phyloP scores from a whole-genome alignment of 2,888 invertebrate genomes.

The Siphlonurus alternatus region DNA sequence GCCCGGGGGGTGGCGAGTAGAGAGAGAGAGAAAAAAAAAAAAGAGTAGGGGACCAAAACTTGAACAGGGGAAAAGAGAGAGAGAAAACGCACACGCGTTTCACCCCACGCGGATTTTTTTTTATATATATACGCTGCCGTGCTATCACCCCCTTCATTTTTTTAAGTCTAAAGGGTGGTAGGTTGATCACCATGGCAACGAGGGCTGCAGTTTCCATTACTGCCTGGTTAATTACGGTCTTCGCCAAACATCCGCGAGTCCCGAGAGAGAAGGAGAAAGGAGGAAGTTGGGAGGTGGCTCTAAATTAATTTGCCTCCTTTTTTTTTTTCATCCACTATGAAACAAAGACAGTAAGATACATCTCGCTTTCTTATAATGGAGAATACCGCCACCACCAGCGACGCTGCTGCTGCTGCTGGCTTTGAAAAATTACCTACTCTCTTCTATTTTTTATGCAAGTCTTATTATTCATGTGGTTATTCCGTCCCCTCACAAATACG shows the following conservation, averaged over 20 bases:
- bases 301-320: not conserved
- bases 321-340: not conserved
- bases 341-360: not conserved
- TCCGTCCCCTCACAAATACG: not conserved
- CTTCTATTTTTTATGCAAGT: not conserved
- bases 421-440: not conserved
- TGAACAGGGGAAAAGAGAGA: not conserved
- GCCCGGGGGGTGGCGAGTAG: not conserved
- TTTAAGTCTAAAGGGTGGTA: not conserved
- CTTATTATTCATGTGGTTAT: constrained; percentile 4
- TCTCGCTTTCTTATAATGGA: not conserved
- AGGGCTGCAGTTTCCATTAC: constrained; percentile 1
- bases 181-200: constrained; percentile 1
- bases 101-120: not conserved
- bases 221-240: not conserved
- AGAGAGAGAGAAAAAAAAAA: not conserved
- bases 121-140: not conserved
- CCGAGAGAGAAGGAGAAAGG: not conserved
- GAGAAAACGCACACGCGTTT: not conserved
- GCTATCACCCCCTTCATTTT: constrained; percentile 1
- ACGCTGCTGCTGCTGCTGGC: not conserved
- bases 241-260: not conserved
- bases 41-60: not conserved
- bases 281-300: not conserved
- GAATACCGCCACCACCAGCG: not conserved